phyloP scores from a whole-genome alignment of 2,113 vertebrate species.

The Stegostoma tigrinum region DNA sequence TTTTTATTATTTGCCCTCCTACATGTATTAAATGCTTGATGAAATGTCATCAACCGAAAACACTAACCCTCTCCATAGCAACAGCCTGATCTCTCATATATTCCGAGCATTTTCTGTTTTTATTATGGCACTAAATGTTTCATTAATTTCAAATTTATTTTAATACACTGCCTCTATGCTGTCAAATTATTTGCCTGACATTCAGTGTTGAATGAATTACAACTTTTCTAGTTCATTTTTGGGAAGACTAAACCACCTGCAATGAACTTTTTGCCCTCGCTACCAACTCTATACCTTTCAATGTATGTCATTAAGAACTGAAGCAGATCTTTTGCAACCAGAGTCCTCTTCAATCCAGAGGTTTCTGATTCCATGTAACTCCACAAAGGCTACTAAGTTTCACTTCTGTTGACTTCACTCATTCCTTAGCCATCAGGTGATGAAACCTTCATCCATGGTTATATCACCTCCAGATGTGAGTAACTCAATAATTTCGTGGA shows the following conservation, averaged over 20 bases:
- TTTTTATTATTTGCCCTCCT: too few relatives aligned
- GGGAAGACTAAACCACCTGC: background rate
- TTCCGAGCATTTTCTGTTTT: too few relatives aligned
- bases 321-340: background rate
- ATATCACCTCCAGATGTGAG: background rate
- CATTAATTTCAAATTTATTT: background rate
- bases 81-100: too few relatives aligned
- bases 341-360: background rate
- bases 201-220: background rate
- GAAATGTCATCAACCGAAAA: too few relatives aligned
- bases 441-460: background rate
- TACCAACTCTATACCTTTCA: background rate
- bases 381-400: background rate
- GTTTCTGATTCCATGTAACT: background rate
- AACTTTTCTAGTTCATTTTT: background rate
- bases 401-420: background rate
- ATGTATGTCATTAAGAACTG: background rate
- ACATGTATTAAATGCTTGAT: too few relatives aligned
- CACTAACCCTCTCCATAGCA: too few relatives aligned
- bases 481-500: background rate
- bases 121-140: too few relatives aligned
- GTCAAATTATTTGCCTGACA: background rate
- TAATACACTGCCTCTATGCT: background rate
- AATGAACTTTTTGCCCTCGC: background rate
- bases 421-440: background rate